Evolutionary conservation across 2,797 vertebrate species (phyloP), one percentile per base, ranked within the genome.

Genomic region (Lepilemur septentrionalis): DNA sequence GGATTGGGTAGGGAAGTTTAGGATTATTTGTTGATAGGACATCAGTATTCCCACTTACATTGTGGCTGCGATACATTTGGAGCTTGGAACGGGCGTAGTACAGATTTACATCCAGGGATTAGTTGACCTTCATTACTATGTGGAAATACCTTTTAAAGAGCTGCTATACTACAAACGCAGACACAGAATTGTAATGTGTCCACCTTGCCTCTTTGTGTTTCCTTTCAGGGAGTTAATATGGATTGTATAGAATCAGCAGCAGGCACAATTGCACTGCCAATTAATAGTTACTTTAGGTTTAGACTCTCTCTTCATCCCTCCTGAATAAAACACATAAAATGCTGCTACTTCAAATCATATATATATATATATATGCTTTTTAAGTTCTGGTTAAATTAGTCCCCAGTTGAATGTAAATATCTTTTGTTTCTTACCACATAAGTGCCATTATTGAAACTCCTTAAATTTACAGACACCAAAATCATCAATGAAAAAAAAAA

Each of bases 391-490:
- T 69, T 96, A 87, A 94, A 95, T 81, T 89, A 91, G 50, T 65
- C 63, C 22, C 65, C 52, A 63, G 30, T 41, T 94, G 88, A 91
- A 95, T 91, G 75, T 87, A 97, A 97, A 91, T 93, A 91, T 78
- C 52, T 87, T 94, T 93, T 97, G 92, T 94, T 95, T 95, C 88
- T 97, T 70, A 61, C 75, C 52, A 96, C 20, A 2, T 84, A 94
- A 96, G 63, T 61, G 38, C 67, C 55, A 80, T 93, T 86, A 95
- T 79, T 93, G 79, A 96, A 98, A 78, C 69, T 73, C 82, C 81
- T 97, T 95, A 97, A 95, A 96, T 96, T 92, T 97, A 95, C 23
- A 95, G 89, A 92, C 72, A 94, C 82, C 90, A 92, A 97, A 97
- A 88, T n/a, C 72, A 92, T 95, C 95, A 93, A 48, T 46, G 95